Conservation (phyloP, 2,797 vertebrate species). For the Tympanoctomys barrerae region DNA sequence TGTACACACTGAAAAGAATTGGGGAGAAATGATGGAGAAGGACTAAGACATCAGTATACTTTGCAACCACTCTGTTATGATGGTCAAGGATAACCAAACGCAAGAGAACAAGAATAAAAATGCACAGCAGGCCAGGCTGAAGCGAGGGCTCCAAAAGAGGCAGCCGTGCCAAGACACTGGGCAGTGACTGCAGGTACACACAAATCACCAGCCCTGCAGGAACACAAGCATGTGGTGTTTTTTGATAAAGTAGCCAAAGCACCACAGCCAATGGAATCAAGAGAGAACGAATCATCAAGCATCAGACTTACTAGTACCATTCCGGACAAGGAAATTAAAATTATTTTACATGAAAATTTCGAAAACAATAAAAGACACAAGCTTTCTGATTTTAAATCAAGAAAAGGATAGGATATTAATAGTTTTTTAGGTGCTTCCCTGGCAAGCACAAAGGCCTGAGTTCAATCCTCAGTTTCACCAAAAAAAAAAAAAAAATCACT, state of each 20-base stretch:
- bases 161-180: accelerated
- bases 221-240: background rate
- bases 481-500: background rate
- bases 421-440: no score
- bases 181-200: accelerated
- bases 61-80: background rate
- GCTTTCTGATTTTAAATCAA: background rate
- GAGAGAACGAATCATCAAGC: background rate
- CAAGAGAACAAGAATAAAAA: accelerated
- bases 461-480: no score
- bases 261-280: background rate
- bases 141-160: accelerated
- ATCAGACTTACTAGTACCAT: background rate
- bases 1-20: background rate
- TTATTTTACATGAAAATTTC: background rate
- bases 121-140: accelerated
- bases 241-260: background rate
- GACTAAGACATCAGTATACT: background rate
- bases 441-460: no score
- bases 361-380: background rate
- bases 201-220: background rate
- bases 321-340: background rate
- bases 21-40: background rate
- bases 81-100: accelerated
- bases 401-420: background rate